phyloP scores from a whole-genome alignment of 2,113 vertebrate genomes.

The Rhinolophus sinicus region DNA sequence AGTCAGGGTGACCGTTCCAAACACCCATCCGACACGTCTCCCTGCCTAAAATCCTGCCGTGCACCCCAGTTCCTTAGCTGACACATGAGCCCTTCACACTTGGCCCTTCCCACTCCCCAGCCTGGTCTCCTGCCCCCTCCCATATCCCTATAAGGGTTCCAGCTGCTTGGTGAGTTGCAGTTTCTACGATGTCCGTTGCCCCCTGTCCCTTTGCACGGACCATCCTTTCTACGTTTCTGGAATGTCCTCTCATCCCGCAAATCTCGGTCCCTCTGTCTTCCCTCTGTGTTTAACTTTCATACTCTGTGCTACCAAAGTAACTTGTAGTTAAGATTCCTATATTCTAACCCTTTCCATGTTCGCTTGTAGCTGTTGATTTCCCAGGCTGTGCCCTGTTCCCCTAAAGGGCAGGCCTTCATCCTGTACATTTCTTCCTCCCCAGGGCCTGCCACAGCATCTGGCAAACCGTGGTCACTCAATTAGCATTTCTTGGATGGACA shows the following conservation, averaged over 20 bases:
- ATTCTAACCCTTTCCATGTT: not conserved
- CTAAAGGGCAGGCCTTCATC: not conserved
- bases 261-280: not conserved
- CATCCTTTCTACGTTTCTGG: not conserved
- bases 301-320: not conserved
- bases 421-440: not conserved
- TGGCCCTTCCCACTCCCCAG: no score
- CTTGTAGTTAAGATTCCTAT: no score
- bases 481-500: rapidly evolving
- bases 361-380: not conserved
- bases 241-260: not conserved
- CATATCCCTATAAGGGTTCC: not conserved
- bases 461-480: rapidly evolving
- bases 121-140: rapidly evolving
- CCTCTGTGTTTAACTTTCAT: not conserved
- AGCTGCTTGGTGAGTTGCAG: not conserved
- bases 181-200: not conserved
- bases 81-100: rapidly evolving
- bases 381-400: not conserved
- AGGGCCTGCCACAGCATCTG: not conserved
- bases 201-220: not conserved
- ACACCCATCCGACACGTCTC: not conserved
- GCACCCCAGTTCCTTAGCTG: rapidly evolving
- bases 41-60: not conserved
- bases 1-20: not conserved